These are phyloP conservation scores for Calyptommatus sinebrachiatus DNA, from an alignment of 2,113 vertebrate genomes.

Conservation along the genomic window DNA sequence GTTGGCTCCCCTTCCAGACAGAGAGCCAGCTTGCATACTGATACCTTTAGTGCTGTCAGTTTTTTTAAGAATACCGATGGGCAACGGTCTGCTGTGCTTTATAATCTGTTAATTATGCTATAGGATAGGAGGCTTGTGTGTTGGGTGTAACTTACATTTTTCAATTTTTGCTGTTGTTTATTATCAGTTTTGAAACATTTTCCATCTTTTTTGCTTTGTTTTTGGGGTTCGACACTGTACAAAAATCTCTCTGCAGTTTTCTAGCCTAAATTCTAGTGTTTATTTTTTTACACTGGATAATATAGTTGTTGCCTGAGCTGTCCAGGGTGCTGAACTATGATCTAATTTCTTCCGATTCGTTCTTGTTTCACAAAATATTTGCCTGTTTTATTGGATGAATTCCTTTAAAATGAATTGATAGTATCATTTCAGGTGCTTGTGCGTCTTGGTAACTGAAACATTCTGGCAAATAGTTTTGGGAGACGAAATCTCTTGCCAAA, in stretches of 20 bases:
- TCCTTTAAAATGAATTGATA: neutral
- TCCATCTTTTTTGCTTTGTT: neutral
- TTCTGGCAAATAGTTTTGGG: neutral
- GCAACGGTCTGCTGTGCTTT: neutral
- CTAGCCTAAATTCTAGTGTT: neutral
- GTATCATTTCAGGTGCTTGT: neutral
- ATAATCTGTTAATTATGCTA: constrained; percentile 1
- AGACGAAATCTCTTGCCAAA: neutral
- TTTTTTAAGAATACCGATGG: constrained; percentile 13
- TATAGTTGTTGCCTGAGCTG: neutral
- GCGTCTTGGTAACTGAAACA: neutral
- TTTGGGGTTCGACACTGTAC: neutral
- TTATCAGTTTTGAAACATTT: neutral
- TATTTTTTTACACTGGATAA: neutral
- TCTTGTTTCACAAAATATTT: neutral
- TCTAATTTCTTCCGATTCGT: neutral
- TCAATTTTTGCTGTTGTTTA: neutral
- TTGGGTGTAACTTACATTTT: neutral
- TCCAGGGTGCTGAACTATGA: neutral
- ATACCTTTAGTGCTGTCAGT: neutral
- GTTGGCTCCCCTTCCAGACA: constrained; percentile 14
- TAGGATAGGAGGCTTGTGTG: neutral
- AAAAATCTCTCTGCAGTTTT: neutral
- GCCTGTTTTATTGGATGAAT: neutral
- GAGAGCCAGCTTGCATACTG: constrained; percentile 2